phyloP scores from a whole-genome alignment of 2,797 vertebrate genomes.

The Molossus molossus region DNA sequence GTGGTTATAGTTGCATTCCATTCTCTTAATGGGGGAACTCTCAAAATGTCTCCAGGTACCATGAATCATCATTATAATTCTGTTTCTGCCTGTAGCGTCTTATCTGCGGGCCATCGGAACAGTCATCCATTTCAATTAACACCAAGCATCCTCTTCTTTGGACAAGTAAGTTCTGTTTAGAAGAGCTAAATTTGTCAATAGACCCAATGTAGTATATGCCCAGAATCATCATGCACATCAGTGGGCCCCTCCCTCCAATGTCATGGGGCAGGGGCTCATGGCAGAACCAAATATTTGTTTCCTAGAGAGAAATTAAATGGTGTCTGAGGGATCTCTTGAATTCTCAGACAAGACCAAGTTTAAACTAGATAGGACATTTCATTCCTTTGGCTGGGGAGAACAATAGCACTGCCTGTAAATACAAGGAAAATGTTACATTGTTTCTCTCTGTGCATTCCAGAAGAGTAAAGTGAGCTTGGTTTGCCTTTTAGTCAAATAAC shows the following conservation, averaged over 20 bases:
- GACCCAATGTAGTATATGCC: background rate
- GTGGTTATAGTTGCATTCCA: conserved; percentile 76
- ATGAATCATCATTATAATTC: conserved; percentile 77
- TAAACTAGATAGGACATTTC: background rate
- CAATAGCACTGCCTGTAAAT: background rate
- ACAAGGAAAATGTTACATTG: background rate
- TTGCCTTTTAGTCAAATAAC: background rate
- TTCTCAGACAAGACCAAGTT: background rate
- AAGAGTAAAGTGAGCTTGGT: background rate
- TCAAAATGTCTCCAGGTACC: conserved; percentile 67
- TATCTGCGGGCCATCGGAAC: conserved; percentile 64
- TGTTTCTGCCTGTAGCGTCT: conserved; percentile 73
- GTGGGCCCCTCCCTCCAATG: background rate
- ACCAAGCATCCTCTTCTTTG: conserved; percentile 10
- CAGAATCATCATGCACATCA: background rate
- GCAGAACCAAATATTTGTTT: background rate
- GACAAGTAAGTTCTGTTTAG: background rate
- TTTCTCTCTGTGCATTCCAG: background rate
- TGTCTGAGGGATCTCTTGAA: background rate
- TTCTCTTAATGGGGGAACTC: conserved; percentile 70
- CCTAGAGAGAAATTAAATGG: background rate
- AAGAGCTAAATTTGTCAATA: conserved; percentile 31
- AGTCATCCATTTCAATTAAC: conserved; percentile 70
- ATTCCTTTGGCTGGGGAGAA: background rate
- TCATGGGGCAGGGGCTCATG: background rate